Evolutionary conservation across 2,797 vertebrate genomes (phyloP).

Genomic region (Chrosomus eos): DNA sequence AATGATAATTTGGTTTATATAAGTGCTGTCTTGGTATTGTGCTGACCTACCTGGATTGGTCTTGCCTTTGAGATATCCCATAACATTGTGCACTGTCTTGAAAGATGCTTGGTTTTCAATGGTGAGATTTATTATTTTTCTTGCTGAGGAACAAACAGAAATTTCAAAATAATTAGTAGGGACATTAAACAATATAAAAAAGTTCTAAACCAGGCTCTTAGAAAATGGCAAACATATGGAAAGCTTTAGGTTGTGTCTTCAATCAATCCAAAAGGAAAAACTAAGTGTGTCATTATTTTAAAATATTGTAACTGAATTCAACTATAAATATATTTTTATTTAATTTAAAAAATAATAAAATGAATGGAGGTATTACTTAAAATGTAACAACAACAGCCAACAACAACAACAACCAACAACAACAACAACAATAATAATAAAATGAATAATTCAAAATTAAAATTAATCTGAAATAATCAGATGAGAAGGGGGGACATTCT

Average conservation of each 20-base stretch:
- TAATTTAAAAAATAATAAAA: neutral
- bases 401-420: neutral
- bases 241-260: neutral
- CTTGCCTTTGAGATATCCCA: conserved; percentile 87
- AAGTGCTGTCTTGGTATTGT: neutral
- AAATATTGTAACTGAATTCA: neutral
- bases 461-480: neutral
- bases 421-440: neutral
- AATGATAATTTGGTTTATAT: neutral
- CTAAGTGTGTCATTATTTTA: neutral
- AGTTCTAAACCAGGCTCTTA: neutral
- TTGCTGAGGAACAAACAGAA: conserved; percentile 69
- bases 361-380: neutral
- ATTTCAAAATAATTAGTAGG: conserved; percentile 24
- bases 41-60: conserved; percentile 83
- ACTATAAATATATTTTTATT: neutral
- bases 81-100: conserved; percentile 85
- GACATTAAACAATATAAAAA: neutral
- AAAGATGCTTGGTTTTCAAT: conserved; percentile 80
- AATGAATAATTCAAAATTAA: neutral
- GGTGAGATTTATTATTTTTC: conserved; percentile 78
- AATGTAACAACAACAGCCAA: neutral
- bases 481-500: neutral
- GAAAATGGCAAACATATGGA: neutral
- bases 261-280: neutral